Evolutionary conservation across 2,797 vertebrate species (phyloP).

Genomic region (Acomys russatus): DNA sequence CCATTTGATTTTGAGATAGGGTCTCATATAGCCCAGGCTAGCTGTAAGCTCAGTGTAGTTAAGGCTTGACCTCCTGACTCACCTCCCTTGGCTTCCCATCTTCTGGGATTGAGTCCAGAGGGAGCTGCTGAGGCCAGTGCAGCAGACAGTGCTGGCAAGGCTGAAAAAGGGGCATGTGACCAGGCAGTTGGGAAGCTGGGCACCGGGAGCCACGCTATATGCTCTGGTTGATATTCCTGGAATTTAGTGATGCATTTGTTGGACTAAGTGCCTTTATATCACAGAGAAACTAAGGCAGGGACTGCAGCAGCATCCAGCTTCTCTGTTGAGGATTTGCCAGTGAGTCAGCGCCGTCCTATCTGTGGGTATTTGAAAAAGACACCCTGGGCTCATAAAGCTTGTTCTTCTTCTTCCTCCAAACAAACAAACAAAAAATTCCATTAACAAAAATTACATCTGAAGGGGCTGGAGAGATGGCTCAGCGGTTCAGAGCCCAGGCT

Average conservation of each 20-base stretch:
- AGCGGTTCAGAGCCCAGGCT: no score
- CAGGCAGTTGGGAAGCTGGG: not conserved
- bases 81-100: not conserved
- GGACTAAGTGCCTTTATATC: conserved; percentile 21
- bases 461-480: no score
- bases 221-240: not conserved
- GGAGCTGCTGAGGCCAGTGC: not conserved
- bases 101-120: not conserved
- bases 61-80: not conserved
- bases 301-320: not conserved
- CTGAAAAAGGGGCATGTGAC: not conserved
- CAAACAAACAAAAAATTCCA: not conserved
- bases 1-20: not conserved
- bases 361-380: not conserved
- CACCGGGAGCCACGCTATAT: no score
- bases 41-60: not conserved
- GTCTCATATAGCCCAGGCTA: not conserved
- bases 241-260: not conserved
- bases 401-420: not conserved
- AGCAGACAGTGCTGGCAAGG: not conserved
- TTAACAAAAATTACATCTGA: not conserved
- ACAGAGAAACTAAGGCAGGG: not conserved
- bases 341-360: not conserved
- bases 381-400: not conserved
- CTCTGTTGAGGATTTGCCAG: not conserved